Evolutionary conservation across 2,888 invertebrate genomes (phyloP).

Genomic region (Cosmorhoe ocellata): DNA sequence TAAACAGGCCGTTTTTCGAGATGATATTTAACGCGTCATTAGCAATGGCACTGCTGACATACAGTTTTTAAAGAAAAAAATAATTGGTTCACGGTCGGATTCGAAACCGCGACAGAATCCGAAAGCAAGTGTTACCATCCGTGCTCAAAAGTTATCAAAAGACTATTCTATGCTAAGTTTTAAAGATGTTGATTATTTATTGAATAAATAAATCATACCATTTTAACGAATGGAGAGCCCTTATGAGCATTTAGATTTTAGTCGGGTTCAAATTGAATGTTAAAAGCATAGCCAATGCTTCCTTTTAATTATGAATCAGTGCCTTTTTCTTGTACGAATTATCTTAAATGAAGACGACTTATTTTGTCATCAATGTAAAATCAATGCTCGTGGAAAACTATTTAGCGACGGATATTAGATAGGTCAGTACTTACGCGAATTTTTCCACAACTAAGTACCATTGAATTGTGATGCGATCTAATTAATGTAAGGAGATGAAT

Average conservation of each 20-base stretch:
- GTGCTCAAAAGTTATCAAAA: conserved; percentile 25
- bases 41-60: no score
- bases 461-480: conserved; percentile 26
- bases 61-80: no score
- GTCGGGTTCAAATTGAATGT: conserved; percentile 17
- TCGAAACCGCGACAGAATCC: no score
- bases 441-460: conserved; percentile 19
- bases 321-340: conserved; percentile 51
- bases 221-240: conserved; percentile 12
- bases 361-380: conserved; percentile 29
- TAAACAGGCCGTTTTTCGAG: no score
- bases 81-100: no score
- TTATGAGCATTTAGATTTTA: neutral
- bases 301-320: conserved; percentile 45
- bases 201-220: conserved; percentile 15
- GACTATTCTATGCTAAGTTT: conserved; percentile 21
- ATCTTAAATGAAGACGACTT: conserved; percentile 38
- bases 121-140: no score
- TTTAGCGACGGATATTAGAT: conserved; percentile 23
- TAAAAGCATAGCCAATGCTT: conserved; percentile 26
- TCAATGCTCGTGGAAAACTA: conserved; percentile 23
- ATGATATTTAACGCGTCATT: no score
- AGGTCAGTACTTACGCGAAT: conserved; percentile 8
- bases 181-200: conserved; percentile 17
- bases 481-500: conserved; percentile 31